Evolutionary conservation across 2,113 vertebrate species (phyloP).

Genomic region (Rhadina sibilatrix): DNA sequence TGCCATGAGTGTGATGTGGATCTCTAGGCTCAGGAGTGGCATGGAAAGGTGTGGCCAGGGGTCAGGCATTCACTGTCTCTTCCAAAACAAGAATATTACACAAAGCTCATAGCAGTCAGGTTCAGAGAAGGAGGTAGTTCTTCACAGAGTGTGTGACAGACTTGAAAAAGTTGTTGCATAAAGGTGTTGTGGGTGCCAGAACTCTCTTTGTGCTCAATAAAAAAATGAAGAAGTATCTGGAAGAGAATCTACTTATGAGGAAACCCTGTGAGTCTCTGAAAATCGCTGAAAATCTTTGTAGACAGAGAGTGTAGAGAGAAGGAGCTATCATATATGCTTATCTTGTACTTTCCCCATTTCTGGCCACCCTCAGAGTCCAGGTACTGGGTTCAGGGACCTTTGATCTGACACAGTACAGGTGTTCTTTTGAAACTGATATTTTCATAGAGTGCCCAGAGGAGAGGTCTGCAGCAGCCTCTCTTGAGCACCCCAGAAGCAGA

Average conservation of each 20-base stretch:
- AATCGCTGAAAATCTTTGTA: not conserved
- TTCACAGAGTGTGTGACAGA: not conserved
- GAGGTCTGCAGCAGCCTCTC: not conserved
- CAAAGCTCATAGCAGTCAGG: not conserved
- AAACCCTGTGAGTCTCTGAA: not conserved
- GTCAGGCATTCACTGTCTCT: not conserved
- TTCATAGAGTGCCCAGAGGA: not conserved
- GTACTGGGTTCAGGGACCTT: not conserved
- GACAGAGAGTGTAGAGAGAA: not conserved
- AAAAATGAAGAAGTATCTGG: not conserved
- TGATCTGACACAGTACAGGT: not conserved
- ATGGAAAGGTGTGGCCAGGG: not conserved
- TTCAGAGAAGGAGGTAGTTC: not conserved
- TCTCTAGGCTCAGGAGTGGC: not conserved
- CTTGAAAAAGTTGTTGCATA: not conserved
- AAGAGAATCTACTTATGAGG: not conserved
- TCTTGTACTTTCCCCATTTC: not conserved
- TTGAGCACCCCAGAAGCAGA: not conserved
- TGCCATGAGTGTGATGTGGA: not conserved
- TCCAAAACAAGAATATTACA: not conserved
- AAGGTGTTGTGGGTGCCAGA: not conserved
- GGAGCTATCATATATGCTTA: not conserved
- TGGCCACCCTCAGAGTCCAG: not conserved
- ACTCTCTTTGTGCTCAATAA: not conserved
- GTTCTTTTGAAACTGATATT: not conserved